These are phyloP conservation scores for Melanotus villosus DNA, from an alignment of 2,888 invertebrate species.

Conservation along the genomic window DNA sequence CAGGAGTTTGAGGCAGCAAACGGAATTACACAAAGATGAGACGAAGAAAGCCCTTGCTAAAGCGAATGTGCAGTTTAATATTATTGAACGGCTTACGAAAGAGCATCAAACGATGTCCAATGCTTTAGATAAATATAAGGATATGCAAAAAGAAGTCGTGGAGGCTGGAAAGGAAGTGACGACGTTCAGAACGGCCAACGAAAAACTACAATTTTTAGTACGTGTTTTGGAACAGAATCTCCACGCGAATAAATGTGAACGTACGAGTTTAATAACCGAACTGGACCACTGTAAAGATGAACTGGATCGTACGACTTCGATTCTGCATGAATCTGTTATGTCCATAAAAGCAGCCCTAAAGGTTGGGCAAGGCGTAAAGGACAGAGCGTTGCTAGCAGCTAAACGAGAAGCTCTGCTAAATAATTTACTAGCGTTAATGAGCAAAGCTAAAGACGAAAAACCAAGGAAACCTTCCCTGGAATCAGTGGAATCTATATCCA, in stretches of 20 bases:
- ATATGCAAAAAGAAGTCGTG: conserved; percentile 49
- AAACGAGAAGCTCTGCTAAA: conserved; percentile 72
- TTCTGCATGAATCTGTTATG: conserved; percentile 75
- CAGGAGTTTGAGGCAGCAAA: conserved; percentile 70
- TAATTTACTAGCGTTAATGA: conserved; percentile 61
- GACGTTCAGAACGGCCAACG: conserved; percentile 43
- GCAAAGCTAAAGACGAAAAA: conserved; percentile 63
- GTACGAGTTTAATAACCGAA: conserved; percentile 69
- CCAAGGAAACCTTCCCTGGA: conserved; percentile 68
- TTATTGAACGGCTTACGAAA: conserved; percentile 75
- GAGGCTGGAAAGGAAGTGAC: conserved; percentile 40
- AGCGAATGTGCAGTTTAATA: conserved; percentile 74
- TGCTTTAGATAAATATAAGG: conserved; percentile 50
- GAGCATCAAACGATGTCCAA: conserved; percentile 68
- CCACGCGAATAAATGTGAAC: conserved; percentile 69
- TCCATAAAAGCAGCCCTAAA: conserved; percentile 74
- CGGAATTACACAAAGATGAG: conserved; percentile 74
- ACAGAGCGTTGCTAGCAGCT: conserved; percentile 69
- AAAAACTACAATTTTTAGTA: conserved; percentile 55
- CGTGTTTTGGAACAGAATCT: conserved; percentile 72
- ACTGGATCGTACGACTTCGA: conserved; percentile 70
- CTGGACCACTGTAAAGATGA: conserved; percentile 70
- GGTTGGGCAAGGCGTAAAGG: conserved; percentile 65
- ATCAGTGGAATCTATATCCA: conserved; percentile 60
- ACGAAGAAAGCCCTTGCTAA: conserved; percentile 76